phyloP scores from a whole-genome alignment of 2,888 invertebrate genomes.

The Colostygia pectinataria region DNA sequence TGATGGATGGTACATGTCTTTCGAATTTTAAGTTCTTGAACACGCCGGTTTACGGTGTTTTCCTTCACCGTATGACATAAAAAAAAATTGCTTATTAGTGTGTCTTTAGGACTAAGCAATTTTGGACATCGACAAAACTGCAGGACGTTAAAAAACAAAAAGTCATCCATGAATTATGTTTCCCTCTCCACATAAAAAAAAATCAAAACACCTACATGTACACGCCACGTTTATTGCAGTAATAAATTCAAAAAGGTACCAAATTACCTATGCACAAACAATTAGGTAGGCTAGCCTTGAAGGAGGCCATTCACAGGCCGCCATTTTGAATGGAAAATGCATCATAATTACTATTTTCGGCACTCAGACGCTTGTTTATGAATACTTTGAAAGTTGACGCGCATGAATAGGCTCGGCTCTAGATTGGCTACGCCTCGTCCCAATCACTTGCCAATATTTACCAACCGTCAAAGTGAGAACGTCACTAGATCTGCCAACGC shows the following conservation, averaged over 20 bases:
- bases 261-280: slow-evolving; percentile 36
- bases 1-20: too few relatives aligned
- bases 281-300: slow-evolving; percentile 36
- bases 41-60: too few relatives aligned
- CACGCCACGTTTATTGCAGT: slow-evolving; percentile 14
- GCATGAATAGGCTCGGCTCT: too few relatives aligned
- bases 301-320: slow-evolving; percentile 26
- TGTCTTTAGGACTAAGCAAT: too few relatives aligned
- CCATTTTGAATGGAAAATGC: slow-evolving; percentile 33
- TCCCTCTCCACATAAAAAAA: slow-evolving; percentile 12
- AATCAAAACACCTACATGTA: slow-evolving; percentile 13
- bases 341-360: slow-evolving; percentile 22
- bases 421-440: too few relatives aligned
- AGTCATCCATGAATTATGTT: slow-evolving; percentile 4
- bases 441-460: too few relatives aligned
- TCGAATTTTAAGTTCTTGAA: too few relatives aligned
- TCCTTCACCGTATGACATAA: too few relatives aligned
- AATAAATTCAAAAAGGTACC: slow-evolving; percentile 23
- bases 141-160: neutral
- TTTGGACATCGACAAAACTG: too few relatives aligned
- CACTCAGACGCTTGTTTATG: slow-evolving; percentile 15
- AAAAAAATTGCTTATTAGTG: too few relatives aligned
- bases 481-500: too few relatives aligned
- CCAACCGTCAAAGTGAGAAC: too few relatives aligned
- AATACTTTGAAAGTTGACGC: slow-evolving; percentile 16